Conservation (phyloP, 2,888 invertebrate species). For the Drosophila percnosoma region DNA sequence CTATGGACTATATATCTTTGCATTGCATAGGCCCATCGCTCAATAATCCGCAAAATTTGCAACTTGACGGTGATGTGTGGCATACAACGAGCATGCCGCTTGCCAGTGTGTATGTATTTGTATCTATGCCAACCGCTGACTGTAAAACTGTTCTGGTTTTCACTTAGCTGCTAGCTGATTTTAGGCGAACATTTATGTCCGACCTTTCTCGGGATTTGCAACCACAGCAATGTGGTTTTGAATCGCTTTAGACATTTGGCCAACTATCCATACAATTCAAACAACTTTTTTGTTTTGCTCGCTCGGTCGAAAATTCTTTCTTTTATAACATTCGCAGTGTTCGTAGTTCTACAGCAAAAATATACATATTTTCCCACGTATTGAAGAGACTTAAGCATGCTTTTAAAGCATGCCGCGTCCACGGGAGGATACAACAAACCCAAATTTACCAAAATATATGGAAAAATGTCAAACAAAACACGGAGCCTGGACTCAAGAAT, state of each 20-base stretch:
- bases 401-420: conserved; percentile 23
- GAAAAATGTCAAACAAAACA: conserved; percentile 41
- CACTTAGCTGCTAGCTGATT: conserved; percentile 38
- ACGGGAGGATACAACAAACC: conserved; percentile 25
- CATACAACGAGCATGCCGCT: conserved; percentile 17
- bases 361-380: not conserved
- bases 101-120: conserved; percentile 23
- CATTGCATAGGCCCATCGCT: conserved; percentile 55
- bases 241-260: conserved; percentile 6
- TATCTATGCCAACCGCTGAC: conserved; percentile 41
- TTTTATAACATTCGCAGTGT: not conserved
- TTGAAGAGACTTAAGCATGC: conserved; percentile 9
- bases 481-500: conserved; percentile 40
- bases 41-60: conserved; percentile 54
- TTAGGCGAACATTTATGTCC: conserved; percentile 26
- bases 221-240: conserved; percentile 11
- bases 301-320: not conserved
- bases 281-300: not conserved
- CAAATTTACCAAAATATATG: conserved; percentile 23
- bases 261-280: conserved; percentile 5
- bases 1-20: conserved; percentile 42
- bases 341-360: not conserved
- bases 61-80: conserved; percentile 21
- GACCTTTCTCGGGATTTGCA: conserved; percentile 19
- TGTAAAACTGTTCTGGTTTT: conserved; percentile 31